Evolutionary conservation across 2,113 vertebrate genomes (phyloP).

Genomic region (Grantiella picta): DNA sequence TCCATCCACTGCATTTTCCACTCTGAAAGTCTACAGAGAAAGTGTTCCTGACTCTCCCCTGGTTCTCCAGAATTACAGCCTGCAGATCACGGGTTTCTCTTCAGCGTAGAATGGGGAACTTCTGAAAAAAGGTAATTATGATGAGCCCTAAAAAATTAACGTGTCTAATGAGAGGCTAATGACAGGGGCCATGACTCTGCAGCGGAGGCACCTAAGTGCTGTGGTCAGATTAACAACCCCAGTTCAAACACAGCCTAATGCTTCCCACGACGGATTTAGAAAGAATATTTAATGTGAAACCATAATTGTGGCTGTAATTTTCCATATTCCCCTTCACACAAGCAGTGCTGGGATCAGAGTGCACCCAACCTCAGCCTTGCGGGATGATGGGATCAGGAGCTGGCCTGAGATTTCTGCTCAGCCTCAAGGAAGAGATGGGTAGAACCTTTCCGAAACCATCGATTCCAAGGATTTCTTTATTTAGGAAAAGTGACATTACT

Average conservation of each 20-base stretch:
- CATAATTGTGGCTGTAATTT: conserved; percentile 34
- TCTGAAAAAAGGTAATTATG: conserved; percentile 26
- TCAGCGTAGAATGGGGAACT: background rate
- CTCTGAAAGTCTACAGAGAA: background rate
- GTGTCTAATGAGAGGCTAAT: conserved; percentile 52
- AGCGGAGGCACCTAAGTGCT: conserved; percentile 6
- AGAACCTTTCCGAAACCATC: background rate
- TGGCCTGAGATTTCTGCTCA: background rate
- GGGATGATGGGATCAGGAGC: background rate
- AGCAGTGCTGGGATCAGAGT: background rate
- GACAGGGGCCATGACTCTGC: conserved; percentile 3
- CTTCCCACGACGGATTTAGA: background rate
- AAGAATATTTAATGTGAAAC: conserved; percentile 21
- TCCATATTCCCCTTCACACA: background rate
- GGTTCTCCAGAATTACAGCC: background rate
- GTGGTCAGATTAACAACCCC: conserved; percentile 27
- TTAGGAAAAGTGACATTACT: background rate
- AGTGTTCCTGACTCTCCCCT: background rate
- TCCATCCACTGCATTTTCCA: background rate
- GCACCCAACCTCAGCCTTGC: background rate
- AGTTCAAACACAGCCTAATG: conserved; percentile 44
- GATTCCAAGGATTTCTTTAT: background rate
- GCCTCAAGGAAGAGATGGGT: background rate
- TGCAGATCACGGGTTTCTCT: conserved; percentile 10
- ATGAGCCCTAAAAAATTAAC: conserved; percentile 48